phyloP scores from a whole-genome alignment of 2,113 vertebrate genomes.

The Catharus bicknelli region DNA sequence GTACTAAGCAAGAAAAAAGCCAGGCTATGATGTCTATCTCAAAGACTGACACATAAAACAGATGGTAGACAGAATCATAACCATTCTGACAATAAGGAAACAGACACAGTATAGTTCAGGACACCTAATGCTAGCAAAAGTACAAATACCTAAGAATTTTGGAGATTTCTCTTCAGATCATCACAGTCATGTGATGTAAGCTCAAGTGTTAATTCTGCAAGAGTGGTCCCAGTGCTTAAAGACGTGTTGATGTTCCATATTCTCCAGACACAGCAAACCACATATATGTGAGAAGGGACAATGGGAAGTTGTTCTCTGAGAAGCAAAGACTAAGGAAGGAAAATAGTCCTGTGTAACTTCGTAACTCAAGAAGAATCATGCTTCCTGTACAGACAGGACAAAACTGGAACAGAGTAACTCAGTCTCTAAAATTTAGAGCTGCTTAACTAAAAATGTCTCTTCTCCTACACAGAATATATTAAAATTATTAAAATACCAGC shows the following conservation, averaged over 20 bases:
- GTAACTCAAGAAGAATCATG: not conserved
- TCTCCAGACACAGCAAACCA: not conserved
- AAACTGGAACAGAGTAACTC: not conserved
- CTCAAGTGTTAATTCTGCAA: not conserved
- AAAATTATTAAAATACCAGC: not conserved
- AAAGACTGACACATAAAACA: constrained; percentile 10
- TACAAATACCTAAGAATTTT: not conserved
- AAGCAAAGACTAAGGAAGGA: not conserved
- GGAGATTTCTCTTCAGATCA: not conserved
- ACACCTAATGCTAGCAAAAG: not conserved
- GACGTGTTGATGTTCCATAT: not conserved
- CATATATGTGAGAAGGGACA: not conserved
- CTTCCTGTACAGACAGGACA: not conserved
- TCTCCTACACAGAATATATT: not conserved
- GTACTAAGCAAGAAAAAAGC: not conserved
- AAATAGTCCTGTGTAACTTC: not conserved
- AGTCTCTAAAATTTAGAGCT: not conserved
- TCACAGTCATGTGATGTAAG: not conserved
- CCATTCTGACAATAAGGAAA: constrained; percentile 48
- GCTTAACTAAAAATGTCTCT: not conserved
- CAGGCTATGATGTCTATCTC: not conserved
- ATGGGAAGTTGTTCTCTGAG: not conserved
- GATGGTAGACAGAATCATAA: constrained; percentile 25
- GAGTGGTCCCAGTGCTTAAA: not conserved
- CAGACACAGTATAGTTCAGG: not conserved